Evolutionary conservation across 1,140 invertebrate genomes (phyloP).

Genomic region (Octopus sinensis): DNA sequence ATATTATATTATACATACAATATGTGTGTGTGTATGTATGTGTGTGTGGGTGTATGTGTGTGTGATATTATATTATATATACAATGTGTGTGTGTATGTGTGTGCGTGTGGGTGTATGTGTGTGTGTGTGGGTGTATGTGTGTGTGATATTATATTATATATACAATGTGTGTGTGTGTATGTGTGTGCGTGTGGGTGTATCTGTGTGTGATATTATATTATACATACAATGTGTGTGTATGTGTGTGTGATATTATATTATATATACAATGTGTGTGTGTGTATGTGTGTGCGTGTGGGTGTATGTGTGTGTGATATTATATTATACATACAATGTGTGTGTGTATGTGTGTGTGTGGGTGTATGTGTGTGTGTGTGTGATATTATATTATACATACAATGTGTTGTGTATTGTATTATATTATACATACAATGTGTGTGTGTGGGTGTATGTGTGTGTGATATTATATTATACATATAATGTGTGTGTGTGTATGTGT

Average conservation of each 20-base stretch:
- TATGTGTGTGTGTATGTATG: neutral
- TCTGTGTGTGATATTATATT: neutral
- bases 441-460: too few relatives aligned
- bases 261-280: neutral
- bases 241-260: neutral
- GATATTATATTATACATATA: neutral
- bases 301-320: neutral
- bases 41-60: too few relatives aligned
- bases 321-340: neutral
- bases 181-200: neutral
- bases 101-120: neutral
- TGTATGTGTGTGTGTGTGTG: too few relatives aligned
- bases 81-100: too few relatives aligned
- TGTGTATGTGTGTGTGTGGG: constrained; percentile 10
- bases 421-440: too few relatives aligned
- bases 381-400: too few relatives aligned
- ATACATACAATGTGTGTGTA: too few relatives aligned
- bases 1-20: neutral
- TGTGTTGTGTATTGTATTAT: too few relatives aligned
- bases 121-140: too few relatives aligned
- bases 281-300: neutral
- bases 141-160: neutral
- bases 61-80: too few relatives aligned
- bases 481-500: neutral
- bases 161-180: neutral